Percentiles rank a stretch among this genome's conserved stretches.
Evolutionary conservation across 2,888 invertebrate species (phyloP).

Genomic region (Protula sp.): DNA sequence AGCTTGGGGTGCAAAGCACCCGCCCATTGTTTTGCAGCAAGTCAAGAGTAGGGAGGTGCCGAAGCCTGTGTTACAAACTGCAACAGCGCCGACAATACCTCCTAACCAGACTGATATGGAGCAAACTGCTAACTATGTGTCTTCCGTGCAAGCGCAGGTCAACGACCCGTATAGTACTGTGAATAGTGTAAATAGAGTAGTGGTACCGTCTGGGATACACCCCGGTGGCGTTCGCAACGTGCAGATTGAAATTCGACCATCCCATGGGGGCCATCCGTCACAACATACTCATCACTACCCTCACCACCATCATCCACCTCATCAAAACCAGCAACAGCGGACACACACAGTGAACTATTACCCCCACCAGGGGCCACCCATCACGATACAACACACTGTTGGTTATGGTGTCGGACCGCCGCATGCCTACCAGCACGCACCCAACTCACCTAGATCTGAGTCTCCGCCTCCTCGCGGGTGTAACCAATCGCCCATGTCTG

Average conservation of each 20-base stretch:
- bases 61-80: conserved; percentile 89
- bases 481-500: conserved; percentile 51
- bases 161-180: conserved; percentile 46
- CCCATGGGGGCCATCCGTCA: conserved; percentile 1
- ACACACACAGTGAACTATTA: conserved; percentile 1
- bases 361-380: conserved; percentile 1
- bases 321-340: conserved; percentile 4
- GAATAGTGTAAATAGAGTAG: conserved; percentile 40
- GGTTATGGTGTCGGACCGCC: background rate
- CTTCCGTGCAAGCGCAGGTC: conserved; percentile 43
- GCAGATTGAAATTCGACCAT: conserved; percentile 29
- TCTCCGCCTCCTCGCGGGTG: conserved; percentile 46
- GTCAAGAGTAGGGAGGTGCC: conserved; percentile 91
- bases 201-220: conserved; percentile 15
- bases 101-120: conserved; percentile 1
- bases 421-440: conserved; percentile 10
- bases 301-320: conserved; percentile 7
- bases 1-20: conserved; percentile 80
- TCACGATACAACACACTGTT: background rate
- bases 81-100: conserved; percentile 77
- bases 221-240: background rate
- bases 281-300: conserved; percentile 9
- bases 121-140: conserved; percentile 43
- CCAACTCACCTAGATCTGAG: conserved; percentile 43
- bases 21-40: conserved; percentile 93